Evolutionary conservation across 2,888 invertebrate species (phyloP).

Genomic region (Agelastica alni): DNA sequence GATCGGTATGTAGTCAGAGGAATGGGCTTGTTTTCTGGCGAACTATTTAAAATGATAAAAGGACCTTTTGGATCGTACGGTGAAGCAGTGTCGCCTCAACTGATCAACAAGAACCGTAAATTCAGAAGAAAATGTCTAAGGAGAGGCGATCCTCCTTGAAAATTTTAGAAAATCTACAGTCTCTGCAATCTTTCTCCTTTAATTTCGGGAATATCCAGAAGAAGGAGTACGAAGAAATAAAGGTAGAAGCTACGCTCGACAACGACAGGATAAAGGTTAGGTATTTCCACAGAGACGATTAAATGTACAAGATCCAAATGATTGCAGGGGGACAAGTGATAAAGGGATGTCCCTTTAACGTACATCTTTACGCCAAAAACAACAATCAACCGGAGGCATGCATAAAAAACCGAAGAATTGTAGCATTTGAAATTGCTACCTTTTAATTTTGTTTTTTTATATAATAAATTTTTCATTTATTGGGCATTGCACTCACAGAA

Average conservation of each 20-base stretch:
- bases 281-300: slow-evolving; percentile 60
- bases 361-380: slow-evolving; percentile 54
- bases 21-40: slow-evolving; percentile 64
- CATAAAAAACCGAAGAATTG: too few relatives aligned
- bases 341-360: slow-evolving; percentile 64
- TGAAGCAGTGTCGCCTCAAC: slow-evolving; percentile 40
- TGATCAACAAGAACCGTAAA: slow-evolving; percentile 16
- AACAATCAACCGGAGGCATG: slow-evolving; percentile 33
- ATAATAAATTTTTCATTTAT: too few relatives aligned
- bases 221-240: slow-evolving; percentile 58
- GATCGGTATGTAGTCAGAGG: slow-evolving; percentile 65
- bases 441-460: too few relatives aligned
- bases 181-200: slow-evolving; percentile 22
- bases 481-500: too few relatives aligned
- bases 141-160: slow-evolving; percentile 3
- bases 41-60: slow-evolving; percentile 59
- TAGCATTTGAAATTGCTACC: too few relatives aligned
- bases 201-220: too few relatives aligned
- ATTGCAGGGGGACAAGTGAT: slow-evolving; percentile 62
- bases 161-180: slow-evolving; percentile 14
- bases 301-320: slow-evolving; percentile 63
- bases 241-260: slow-evolving; percentile 58
- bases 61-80: slow-evolving; percentile 51
- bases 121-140: not conserved
- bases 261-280: slow-evolving; percentile 60